A percentile compares a stretch with the other conserved stretches of the same genome.
Conservation (phyloP, 2,888 invertebrate species). For the Latheticus oryzae region DNA sequence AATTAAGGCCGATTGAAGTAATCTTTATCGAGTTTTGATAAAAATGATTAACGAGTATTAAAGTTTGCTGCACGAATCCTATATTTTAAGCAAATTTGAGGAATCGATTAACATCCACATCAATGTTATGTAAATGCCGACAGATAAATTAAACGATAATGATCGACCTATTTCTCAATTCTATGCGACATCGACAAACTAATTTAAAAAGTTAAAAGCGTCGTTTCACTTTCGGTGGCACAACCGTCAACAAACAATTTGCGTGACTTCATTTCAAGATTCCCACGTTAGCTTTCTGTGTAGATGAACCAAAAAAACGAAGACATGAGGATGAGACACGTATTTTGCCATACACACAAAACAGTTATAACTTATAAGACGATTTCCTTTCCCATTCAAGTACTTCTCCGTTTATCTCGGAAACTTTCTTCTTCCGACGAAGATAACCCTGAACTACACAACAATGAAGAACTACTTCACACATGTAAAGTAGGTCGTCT, state of each 20-base stretch:
- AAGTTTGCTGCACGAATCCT: too few species aligned
- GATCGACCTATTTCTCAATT: neutral
- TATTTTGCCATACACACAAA: slow-evolving; percentile 30
- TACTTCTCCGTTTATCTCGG: slow-evolving; percentile 17
- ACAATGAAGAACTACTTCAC: slow-evolving; percentile 40
- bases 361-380: slow-evolving; percentile 36
- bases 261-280: slow-evolving; percentile 14
- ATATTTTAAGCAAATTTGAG: too few species aligned
- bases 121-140: too few species aligned
- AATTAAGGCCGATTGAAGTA: slow-evolving; percentile 22
- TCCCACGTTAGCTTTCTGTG: slow-evolving; percentile 37
- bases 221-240: slow-evolving; percentile 31
- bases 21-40: slow-evolving; percentile 1
- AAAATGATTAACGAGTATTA: too few species aligned
- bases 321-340: slow-evolving; percentile 16
- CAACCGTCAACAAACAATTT: slow-evolving; percentile 13
- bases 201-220: slow-evolving; percentile 3
- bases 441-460: slow-evolving; percentile 34
- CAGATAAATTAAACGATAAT: too few species aligned
- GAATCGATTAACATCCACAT: too few species aligned
- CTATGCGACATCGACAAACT: slow-evolving; percentile 7
- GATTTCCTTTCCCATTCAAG: slow-evolving; percentile 38
- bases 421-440: slow-evolving; percentile 31
- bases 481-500: slow-evolving; percentile 37
- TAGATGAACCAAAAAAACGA: slow-evolving; percentile 22